Conservation (phyloP, 2,888 invertebrate species). For the Muschampia plurimacula region DNA sequence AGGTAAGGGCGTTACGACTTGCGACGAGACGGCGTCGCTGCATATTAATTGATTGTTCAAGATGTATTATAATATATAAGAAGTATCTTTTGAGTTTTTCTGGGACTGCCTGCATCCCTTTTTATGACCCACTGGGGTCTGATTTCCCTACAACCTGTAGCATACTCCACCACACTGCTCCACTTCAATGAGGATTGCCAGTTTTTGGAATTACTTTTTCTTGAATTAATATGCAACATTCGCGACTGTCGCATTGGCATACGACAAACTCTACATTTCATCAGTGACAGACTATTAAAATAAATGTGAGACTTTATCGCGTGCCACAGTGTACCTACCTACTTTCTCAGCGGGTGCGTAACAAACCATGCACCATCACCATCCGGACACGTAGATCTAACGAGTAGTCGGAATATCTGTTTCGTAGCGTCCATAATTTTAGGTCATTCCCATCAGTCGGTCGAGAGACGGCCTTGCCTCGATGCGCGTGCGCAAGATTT, state of each 20-base stretch:
- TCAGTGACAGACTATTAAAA: too few species aligned
- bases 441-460: conserved; percentile 74
- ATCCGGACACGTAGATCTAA: conserved; percentile 50
- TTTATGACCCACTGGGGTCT: too few species aligned
- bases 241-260: too few species aligned
- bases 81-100: neutral
- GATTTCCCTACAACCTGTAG: too few species aligned
- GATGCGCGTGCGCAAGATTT: conserved; percentile 22
- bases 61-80: neutral
- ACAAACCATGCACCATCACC: conserved; percentile 48
- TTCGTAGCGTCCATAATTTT: conserved; percentile 65
- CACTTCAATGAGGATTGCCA: too few species aligned
- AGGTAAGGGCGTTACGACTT: neutral
- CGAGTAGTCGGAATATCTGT: conserved; percentile 52
- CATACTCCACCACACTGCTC: too few species aligned
- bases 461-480: conserved; percentile 62
- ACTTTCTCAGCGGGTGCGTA: neutral
- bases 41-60: neutral
- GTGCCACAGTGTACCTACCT: too few species aligned
- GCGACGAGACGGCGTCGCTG: neutral
- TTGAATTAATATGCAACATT: neutral
- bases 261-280: too few species aligned
- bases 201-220: neutral
- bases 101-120: neutral
- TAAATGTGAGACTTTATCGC: conserved; percentile 16